Base-by-base conservation (phyloP, 2,888 invertebrate genomes). In the Drosophila differens region DNA sequence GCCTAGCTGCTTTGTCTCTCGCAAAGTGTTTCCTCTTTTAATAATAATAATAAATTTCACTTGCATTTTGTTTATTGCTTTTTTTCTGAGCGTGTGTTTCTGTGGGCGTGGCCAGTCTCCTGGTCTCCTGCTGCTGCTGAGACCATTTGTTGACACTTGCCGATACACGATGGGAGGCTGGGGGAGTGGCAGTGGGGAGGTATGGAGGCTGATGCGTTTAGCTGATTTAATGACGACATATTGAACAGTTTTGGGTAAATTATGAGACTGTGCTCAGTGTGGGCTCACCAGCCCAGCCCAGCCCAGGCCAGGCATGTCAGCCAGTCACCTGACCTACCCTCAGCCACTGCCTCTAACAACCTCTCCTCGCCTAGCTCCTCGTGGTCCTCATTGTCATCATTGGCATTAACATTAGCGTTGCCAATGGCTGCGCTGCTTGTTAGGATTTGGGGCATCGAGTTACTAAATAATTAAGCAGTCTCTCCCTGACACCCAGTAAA, bases 381-480 rank as follows among this genome's bases (percentile, higher is more conserved):
- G 14, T 49, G 2, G 10, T 25, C 63, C 19, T 22, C 22, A 39
- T 35, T 32, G 51, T 59, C 28, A 44, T 70, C 77, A 70, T 61
- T 47, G 39, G 14, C 68, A 70, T 78, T 63, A 64, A 51, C 81
- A 67, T 74, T 57, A 60, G 58, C 83, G 82, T 63, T 70, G 74
- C 65, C 69, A 73, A 52, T 59, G 71, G 65, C 53, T 68, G 60
- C 67, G 59, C 49, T 55, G 82, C 85, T 79, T 74, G 87, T 86
- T 80, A 74, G 74, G 89, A 76, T 70, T 73, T 77, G 75, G 70
- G 70, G 87, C 81, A 81, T 85, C 76, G 52, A 57, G 82, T 84
- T 89, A 80, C 87, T 78, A 63, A 89, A 85, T 89, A 87, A 89
- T 85, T 87, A 76, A 87, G 72, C 85, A 74, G 87, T 84, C 79